Evolutionary conservation across 2,888 invertebrate species (phyloP), one percentile per base, ranked within the genome.

Genomic region (Ectemnius lituratus): DNA sequence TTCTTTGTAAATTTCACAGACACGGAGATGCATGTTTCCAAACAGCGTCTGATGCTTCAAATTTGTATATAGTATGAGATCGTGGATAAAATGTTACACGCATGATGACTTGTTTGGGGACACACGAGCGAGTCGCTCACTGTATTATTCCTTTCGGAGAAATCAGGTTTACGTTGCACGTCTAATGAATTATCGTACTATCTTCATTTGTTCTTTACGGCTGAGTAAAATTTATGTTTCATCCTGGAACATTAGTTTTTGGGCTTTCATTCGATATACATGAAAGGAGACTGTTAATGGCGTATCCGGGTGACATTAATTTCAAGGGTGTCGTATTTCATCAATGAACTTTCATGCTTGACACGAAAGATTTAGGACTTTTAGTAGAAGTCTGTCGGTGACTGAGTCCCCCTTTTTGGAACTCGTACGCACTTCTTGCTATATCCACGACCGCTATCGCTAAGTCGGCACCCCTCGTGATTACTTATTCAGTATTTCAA

Each of bases 151-250:
- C n/a, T 27, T n/a, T 28, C 47, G 8, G 49, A 6, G 27, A 67
- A 65, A 28, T 5, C 58, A 28, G 64, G 63, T 59, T 59, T 59
- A 72, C 60, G 56, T 60, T 73, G 65, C 61, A 64, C 63, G n/a
- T 28, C 6, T 60, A 58, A 75, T 69, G n/a, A 56, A 58, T 73
- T 72, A 66, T 60, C 65, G 78, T 71, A 70, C 78, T 81, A 77
- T 68, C 73, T 77, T 67, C 45, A 63, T 71, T 70, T 67, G 67
- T 78, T 70, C 47, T 76, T 60, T 61, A 27, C 56, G 49, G 61
- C 47, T 47, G 66, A 46, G 57, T 47, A 13, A 70, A 71, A 52
- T 65, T 66, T 70, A 62, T 45, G 47, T 73, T 76, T 79, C 67
- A 23, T 45, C 18, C 37, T 67, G 59, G 62, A 57, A 71, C 61